Evolutionary conservation across 2,888 invertebrate species (phyloP).

Genomic region (Phengaris arion): DNA sequence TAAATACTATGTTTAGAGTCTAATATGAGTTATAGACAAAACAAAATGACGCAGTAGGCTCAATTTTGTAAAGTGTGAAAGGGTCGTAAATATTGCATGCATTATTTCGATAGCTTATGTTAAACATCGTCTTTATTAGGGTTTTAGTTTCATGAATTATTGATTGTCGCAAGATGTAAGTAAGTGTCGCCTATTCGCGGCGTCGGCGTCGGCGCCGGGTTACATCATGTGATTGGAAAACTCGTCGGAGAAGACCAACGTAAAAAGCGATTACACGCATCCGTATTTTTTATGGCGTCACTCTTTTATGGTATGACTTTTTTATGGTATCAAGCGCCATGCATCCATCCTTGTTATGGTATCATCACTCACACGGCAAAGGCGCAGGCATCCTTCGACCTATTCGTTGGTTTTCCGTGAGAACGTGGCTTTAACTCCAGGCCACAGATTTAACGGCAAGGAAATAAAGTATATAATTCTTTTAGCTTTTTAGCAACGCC

Average conservation of each 20-base stretch:
- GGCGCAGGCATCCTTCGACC: neutral
- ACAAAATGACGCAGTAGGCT: neutral
- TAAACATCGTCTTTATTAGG: slow-evolving; percentile 29
- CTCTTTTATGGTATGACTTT: slow-evolving; percentile 10
- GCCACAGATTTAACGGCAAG: too few species aligned
- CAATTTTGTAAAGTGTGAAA: neutral
- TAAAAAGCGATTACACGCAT: slow-evolving; percentile 42
- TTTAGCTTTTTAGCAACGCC: too few species aligned
- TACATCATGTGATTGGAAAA: slow-evolving; percentile 73
- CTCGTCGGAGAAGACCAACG: slow-evolving; percentile 47
- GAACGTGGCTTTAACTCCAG: too few species aligned
- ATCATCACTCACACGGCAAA: neutral
- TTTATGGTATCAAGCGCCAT: neutral
- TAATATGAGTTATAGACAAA: too few species aligned
- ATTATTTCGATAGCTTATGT: slow-evolving; percentile 20
- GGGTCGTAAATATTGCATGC: neutral
- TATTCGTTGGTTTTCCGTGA: neutral
- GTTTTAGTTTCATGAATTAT: slow-evolving; percentile 45
- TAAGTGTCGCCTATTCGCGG: slow-evolving; percentile 44
- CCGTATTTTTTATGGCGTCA: slow-evolving; percentile 1
- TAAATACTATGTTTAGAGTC: neutral
- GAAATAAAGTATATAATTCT: too few species aligned
- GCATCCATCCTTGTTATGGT: neutral
- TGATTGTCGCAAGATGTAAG: slow-evolving; percentile 43
- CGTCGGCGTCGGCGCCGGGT: slow-evolving; percentile 58